Conservation (phyloP, 1,140 invertebrate species). For the Calephelis nemesis region DNA sequence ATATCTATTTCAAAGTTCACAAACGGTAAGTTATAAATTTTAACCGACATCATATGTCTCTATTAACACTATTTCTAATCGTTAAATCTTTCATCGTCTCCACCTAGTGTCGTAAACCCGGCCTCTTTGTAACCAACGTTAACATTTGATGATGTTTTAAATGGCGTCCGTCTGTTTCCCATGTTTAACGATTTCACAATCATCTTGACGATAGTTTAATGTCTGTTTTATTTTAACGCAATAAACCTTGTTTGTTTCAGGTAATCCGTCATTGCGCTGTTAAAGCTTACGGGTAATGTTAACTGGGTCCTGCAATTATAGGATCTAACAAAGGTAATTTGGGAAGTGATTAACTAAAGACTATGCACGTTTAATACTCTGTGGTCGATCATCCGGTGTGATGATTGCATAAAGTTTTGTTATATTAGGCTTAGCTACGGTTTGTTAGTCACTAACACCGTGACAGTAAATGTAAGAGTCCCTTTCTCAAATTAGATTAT, state of each 20-base stretch:
- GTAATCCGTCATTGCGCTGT: constrained; percentile 18
- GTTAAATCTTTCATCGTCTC: constrained; percentile 46
- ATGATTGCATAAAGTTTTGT: no score
- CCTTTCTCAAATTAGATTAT: no score
- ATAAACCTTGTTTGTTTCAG: constrained; percentile 43
- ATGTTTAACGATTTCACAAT: constrained; percentile 30
- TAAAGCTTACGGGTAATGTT: no score
- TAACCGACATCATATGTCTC: not conserved
- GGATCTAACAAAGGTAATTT: no score
- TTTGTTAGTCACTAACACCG: no score
- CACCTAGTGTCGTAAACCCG: not conserved
- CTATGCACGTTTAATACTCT: no score
- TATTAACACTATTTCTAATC: constrained; percentile 22
- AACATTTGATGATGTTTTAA: constrained; percentile 40
- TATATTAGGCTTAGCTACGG: no score
- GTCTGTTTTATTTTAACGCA: constrained; percentile 22
- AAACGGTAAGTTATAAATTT: not conserved
- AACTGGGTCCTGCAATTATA: no score
- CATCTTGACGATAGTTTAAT: constrained; percentile 32
- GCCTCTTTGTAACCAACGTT: constrained; percentile 37
- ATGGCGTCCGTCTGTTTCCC: constrained; percentile 30
- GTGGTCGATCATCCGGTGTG: no score
- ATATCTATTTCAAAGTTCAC: not conserved
- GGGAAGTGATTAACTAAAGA: no score
- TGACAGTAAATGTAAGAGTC: no score